Conservation (phyloP, 2,888 invertebrate genomes). For the Nysson spinosus region DNA sequence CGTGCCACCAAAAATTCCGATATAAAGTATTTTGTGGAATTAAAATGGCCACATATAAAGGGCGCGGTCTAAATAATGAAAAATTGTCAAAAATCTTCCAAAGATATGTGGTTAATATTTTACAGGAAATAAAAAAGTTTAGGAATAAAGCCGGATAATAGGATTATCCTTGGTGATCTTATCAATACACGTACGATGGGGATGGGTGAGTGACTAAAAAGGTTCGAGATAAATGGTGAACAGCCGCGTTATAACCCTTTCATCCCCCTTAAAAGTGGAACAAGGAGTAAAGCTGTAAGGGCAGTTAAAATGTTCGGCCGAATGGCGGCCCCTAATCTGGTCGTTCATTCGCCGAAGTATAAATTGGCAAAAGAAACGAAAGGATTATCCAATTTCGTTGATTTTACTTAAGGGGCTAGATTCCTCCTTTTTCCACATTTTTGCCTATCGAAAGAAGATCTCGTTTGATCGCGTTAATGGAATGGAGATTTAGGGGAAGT, state of each 20-base stretch:
- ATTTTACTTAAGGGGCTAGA: neutral
- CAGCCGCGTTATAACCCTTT: constrained; percentile 67
- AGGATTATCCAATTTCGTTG: constrained; percentile 3
- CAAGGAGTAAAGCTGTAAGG: constrained; percentile 1
- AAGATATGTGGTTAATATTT: too few relatives aligned
- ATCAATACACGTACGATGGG: constrained; percentile 8
- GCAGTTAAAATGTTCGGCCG: neutral
- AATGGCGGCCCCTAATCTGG: constrained; percentile 16
- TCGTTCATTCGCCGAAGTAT: neutral
- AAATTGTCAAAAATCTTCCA: too few relatives aligned
- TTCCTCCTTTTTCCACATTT: neutral
- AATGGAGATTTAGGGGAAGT: too few relatives aligned
- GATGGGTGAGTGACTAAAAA: neutral
- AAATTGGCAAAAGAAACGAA: constrained; percentile 10
- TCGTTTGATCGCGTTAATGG: neutral
- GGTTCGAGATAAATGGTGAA: constrained; percentile 37
- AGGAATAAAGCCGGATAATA: too few relatives aligned
- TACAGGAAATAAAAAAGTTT: too few relatives aligned
- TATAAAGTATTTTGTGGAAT: too few relatives aligned
- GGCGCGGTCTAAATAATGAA: too few relatives aligned
- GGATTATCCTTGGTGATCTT: constrained; percentile 9
- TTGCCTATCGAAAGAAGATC: neutral
- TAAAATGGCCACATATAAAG: too few relatives aligned
- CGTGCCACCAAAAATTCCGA: too few relatives aligned
- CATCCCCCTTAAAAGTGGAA: constrained; percentile 77